Conservation (phyloP, 2,113 vertebrate species). For the Myotis brandtii region DNA sequence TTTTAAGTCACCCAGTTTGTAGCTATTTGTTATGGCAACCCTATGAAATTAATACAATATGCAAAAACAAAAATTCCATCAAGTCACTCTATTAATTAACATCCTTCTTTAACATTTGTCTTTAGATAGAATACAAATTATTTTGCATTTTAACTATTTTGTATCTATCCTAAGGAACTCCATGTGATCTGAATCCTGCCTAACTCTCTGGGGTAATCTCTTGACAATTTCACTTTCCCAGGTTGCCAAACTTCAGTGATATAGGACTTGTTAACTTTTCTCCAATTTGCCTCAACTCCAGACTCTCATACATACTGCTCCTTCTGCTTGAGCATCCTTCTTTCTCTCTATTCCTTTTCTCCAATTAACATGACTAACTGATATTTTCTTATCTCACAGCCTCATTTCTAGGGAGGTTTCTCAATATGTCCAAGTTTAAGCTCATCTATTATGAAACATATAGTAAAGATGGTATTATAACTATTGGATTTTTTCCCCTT, state of each 20-base stretch:
- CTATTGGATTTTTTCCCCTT: background rate
- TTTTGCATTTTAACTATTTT: background rate
- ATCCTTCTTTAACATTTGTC: background rate
- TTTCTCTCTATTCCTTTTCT: background rate
- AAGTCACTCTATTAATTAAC: background rate
- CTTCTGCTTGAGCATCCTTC: background rate
- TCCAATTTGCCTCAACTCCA: background rate
- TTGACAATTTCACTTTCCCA: background rate
- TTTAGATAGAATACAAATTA: background rate
- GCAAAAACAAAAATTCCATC: background rate
- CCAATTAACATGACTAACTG: background rate
- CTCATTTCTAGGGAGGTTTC: background rate
- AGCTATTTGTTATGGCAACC: background rate
- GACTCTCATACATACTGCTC: background rate
- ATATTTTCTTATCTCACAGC: background rate
- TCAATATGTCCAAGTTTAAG: background rate
- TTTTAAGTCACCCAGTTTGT: background rate
- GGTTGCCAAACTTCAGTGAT: background rate
- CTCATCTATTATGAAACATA: background rate
- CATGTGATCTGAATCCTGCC: background rate
- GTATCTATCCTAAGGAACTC: background rate
- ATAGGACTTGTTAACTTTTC: background rate
- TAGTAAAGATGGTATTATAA: background rate
- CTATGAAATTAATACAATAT: background rate
- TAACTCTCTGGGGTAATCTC: background rate